A percentile compares a stretch with the other conserved stretches of the same genome.
These are phyloP conservation scores for Phodopus roborovskii DNA, from an alignment of 2,113 vertebrate genomes.

Conservation along the genomic window DNA sequence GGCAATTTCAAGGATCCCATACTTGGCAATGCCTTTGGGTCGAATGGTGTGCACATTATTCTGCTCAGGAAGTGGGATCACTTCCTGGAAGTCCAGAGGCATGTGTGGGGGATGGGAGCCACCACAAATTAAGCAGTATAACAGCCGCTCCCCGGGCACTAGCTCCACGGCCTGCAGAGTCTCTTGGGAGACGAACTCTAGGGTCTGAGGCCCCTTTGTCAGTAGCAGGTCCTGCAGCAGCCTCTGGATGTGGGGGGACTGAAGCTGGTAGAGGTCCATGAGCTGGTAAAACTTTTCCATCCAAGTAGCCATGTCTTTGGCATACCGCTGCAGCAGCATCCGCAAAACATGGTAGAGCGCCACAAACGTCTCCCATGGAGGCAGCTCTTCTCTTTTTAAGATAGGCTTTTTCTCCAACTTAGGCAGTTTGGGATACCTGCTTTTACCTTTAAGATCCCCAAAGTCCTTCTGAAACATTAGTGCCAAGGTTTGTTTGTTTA, in stretches of 20 bases:
- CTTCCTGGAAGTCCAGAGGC: conserved; percentile 18
- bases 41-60: conserved; percentile 63
- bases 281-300: conserved; percentile 54
- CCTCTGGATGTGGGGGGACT: conserved; percentile 63
- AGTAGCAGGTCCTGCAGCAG: conserved; percentile 74
- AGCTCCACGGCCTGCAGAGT: not conserved
- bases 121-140: not conserved
- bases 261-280: conserved; percentile 75
- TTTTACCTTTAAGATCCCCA: conserved; percentile 52
- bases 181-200: not conserved
- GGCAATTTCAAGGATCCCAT: conserved; percentile 76
- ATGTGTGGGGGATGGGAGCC: not conserved
- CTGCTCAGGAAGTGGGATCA: conserved; percentile 70
- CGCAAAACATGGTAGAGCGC: conserved; percentile 56
- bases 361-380: conserved; percentile 59
- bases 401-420: conserved; percentile 16
- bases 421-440: conserved; percentile 31
- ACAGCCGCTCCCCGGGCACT: not conserved
- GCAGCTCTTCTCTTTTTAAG: not conserved
- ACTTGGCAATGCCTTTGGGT: conserved; percentile 63
- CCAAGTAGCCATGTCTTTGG: not conserved
- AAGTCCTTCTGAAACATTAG: conserved; percentile 73
- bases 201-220: not conserved
- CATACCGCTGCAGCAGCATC: conserved; percentile 39
- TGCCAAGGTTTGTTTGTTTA: conserved; percentile 66